phyloP scores from a whole-genome alignment of 2,888 invertebrate species.

The Leptinotarsa haldemani region DNA sequence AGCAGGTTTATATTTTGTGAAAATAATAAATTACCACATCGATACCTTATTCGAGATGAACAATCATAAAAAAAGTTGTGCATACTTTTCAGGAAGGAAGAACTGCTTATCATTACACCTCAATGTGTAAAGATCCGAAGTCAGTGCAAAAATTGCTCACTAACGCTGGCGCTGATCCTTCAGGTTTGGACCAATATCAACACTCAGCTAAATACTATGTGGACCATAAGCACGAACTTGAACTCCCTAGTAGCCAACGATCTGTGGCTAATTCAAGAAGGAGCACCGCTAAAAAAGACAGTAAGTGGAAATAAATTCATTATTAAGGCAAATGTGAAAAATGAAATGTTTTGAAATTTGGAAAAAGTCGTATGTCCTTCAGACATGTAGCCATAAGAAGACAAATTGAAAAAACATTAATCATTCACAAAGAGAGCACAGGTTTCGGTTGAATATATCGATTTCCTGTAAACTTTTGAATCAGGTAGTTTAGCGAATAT shows the following conservation, averaged over 20 bases:
- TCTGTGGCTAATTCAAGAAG: constrained; percentile 53
- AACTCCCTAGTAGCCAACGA: constrained; percentile 66
- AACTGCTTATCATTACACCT: constrained; percentile 77
- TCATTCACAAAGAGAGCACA: too few relatives aligned
- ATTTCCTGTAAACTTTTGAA: too few relatives aligned
- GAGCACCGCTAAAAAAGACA: constrained; percentile 56
- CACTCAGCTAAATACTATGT: constrained; percentile 71
- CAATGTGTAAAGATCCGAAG: constrained; percentile 71
- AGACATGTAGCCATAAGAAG: too few relatives aligned
- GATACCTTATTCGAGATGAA: too few relatives aligned
- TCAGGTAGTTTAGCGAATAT: too few relatives aligned
- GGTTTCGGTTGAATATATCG: too few relatives aligned
- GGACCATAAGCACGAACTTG: constrained; percentile 69
- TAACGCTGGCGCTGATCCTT: constrained; percentile 73
- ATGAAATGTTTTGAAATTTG: too few relatives aligned
- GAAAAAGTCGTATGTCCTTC: too few relatives aligned
- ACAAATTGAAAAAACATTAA: too few relatives aligned
- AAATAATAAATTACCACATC: too few relatives aligned
- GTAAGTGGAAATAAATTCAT: constrained; percentile 49
- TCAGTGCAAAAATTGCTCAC: constrained; percentile 72
- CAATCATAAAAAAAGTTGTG: background rate
- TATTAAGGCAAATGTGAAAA: too few relatives aligned
- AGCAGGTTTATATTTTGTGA: too few relatives aligned
- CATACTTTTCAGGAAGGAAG: constrained; percentile 71
- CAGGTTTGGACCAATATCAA: constrained; percentile 71